A percentile compares a stretch with the other conserved stretches of the same genome.
phyloP scores from a whole-genome alignment of 2,888 invertebrate genomes.

The Operophtera brumata region DNA sequence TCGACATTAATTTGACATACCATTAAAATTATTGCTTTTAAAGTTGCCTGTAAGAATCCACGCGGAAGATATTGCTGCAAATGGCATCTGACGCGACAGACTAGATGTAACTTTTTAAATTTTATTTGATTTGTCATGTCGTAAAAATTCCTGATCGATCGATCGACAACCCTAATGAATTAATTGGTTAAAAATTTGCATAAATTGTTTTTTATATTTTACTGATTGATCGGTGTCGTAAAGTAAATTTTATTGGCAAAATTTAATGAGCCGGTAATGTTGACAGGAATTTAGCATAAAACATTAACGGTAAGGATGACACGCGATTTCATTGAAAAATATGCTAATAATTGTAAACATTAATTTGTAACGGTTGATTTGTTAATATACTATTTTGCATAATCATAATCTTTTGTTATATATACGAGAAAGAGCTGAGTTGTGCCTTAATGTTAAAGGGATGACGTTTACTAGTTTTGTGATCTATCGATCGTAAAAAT shows the following conservation, averaged over 20 bases:
- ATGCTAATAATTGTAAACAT: constrained; percentile 76
- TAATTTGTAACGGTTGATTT: constrained; percentile 80
- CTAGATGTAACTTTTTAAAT: constrained; percentile 43
- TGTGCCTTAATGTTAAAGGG: constrained; percentile 51
- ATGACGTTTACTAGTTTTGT: constrained; percentile 71
- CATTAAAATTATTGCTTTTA: constrained; percentile 76
- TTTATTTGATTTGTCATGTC: background rate
- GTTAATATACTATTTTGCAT: constrained; percentile 74
- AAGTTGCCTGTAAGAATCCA: constrained; percentile 63
- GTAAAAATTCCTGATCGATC: constrained; percentile 57
- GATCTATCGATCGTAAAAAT: constrained; percentile 67
- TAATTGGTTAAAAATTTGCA: constrained; percentile 66
- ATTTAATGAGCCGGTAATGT: constrained; percentile 60
- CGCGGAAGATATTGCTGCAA: constrained; percentile 68
- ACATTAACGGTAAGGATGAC: constrained; percentile 57
- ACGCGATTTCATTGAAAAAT: constrained; percentile 68
- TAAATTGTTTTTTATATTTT: constrained; percentile 47
- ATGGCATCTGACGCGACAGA: constrained; percentile 45
- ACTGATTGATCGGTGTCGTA: constrained; percentile 75
- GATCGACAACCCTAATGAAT: constrained; percentile 62
- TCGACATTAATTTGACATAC: constrained; percentile 78
- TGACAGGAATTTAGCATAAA: constrained; percentile 50
- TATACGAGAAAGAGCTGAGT: constrained; percentile 35
- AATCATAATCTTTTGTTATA: constrained; percentile 46
- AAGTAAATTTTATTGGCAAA: constrained; percentile 52